phyloP scores from a whole-genome alignment of 2,797 vertebrate species.

The Hippocampus kuda region DNA sequence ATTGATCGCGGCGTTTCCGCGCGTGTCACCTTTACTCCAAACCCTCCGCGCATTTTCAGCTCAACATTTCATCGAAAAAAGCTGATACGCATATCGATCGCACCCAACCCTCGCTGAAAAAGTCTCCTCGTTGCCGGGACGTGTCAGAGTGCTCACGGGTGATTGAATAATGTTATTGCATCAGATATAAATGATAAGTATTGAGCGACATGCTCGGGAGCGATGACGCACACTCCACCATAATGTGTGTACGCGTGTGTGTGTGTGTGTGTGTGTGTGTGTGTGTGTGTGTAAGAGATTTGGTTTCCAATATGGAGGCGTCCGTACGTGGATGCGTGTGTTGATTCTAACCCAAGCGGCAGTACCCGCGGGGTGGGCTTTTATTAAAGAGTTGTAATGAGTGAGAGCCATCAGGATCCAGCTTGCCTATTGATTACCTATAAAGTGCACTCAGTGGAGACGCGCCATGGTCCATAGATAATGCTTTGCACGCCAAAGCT shows the following conservation, averaged over 20 bases:
- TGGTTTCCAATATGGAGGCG: neutral
- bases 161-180: conserved; percentile 5
- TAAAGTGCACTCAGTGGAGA: conserved; percentile 64
- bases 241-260: neutral
- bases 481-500: conserved; percentile 51
- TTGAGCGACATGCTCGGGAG: neutral
- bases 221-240: neutral
- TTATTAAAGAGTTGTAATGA: conserved; percentile 71
- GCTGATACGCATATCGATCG: neutral
- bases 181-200: conserved; percentile 11
- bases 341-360: conserved; percentile 37
- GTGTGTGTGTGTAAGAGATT: neutral
- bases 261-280: neutral
- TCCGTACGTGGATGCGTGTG: conserved; percentile 12
- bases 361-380: conserved; percentile 57
- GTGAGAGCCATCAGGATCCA: conserved; percentile 61
- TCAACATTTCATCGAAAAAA: conserved; percentile 1
- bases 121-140: neutral
- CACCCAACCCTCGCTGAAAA: neutral
- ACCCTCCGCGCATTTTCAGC: conserved; percentile 1
- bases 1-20: neutral
- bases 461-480: conserved; percentile 61
- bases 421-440: conserved; percentile 64
- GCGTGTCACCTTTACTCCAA: conserved; percentile 4
- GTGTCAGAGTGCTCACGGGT: neutral